phyloP scores from a whole-genome alignment of 64 coral and sea anemone genomes.

The Actinia equina region DNA sequence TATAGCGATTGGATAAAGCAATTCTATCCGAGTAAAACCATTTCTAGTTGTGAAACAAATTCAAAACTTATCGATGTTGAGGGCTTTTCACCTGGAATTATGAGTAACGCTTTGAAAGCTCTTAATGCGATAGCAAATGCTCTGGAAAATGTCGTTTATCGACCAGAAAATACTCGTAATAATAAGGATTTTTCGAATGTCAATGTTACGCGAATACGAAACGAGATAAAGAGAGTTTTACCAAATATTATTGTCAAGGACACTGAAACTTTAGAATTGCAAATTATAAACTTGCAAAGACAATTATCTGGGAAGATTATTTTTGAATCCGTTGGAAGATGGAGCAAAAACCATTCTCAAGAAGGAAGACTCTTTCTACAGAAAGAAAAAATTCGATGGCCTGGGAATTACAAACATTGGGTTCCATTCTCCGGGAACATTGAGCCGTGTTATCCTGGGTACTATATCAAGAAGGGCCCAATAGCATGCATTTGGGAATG shows the following conservation, averaged over 20 bases:
- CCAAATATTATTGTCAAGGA: not conserved
- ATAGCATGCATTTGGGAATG: slow-evolving; percentile 51
- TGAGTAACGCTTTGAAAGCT: slow-evolving; percentile 43
- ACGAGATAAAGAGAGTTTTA: not conserved
- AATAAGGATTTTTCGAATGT: not conserved
- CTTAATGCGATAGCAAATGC: slow-evolving; percentile 33
- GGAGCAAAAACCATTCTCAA: not conserved
- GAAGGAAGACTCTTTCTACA: slow-evolving; percentile 13
- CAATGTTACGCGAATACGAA: not conserved
- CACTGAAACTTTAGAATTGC: not conserved
- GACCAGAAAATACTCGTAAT: not conserved
- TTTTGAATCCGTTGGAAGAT: slow-evolving; percentile 28
- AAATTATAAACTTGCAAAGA: slow-evolving; percentile 29
- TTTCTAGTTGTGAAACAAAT: not conserved
- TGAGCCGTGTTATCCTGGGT: slow-evolving; percentile 27
- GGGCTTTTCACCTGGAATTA: slow-evolving; percentile 15
- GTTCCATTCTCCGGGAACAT: slow-evolving; percentile 22
- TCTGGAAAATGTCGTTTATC: not conserved
- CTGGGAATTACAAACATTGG: not conserved
- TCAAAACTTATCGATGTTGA: slow-evolving; percentile 2
- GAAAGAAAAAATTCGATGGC: slow-evolving; percentile 28
- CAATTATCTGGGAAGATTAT: not conserved
- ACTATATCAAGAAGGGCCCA: slow-evolving; percentile 3
- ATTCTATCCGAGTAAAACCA: not conserved
- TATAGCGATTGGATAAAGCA: slow-evolving; percentile 29